These are phyloP conservation scores for Calcarius lapponicus DNA, from an alignment of 2,797 vertebrate genomes.

Conservation along the genomic window DNA sequence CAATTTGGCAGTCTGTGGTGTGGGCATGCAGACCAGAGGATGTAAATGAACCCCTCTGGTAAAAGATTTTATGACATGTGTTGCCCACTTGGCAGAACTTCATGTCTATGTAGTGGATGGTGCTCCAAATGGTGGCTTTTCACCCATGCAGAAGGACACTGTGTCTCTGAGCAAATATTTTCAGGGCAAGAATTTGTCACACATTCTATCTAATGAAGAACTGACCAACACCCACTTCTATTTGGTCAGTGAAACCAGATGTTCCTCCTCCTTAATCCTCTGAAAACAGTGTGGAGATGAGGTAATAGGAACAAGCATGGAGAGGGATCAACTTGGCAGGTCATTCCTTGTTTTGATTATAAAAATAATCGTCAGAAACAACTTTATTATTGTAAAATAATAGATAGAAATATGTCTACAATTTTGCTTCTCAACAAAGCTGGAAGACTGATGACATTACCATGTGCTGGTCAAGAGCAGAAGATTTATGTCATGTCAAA, in stretches of 20 bases:
- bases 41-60: neutral
- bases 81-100: neutral
- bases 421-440: neutral
- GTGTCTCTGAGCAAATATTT: neutral
- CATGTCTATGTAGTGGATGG: neutral
- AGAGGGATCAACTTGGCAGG: neutral
- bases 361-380: neutral
- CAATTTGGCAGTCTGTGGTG: neutral
- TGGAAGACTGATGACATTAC: neutral
- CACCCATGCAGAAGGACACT: neutral
- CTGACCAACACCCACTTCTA: conserved; percentile 23
- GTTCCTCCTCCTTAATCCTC: neutral
- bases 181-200: conserved; percentile 33
- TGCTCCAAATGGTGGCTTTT: neutral
- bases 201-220: conserved; percentile 3
- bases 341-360: conserved; percentile 5
- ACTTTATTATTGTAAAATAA: neutral
- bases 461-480: neutral
- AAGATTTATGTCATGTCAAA: neutral
- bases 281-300: conserved; percentile 4
- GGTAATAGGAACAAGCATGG: neutral
- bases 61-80: neutral
- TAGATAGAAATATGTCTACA: neutral
- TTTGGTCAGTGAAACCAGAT: conserved; percentile 48
- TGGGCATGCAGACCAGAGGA: neutral